These are phyloP conservation scores for Phymastichus coffea DNA, from an alignment of 1,140 invertebrate genomes.

Conservation along the genomic window DNA sequence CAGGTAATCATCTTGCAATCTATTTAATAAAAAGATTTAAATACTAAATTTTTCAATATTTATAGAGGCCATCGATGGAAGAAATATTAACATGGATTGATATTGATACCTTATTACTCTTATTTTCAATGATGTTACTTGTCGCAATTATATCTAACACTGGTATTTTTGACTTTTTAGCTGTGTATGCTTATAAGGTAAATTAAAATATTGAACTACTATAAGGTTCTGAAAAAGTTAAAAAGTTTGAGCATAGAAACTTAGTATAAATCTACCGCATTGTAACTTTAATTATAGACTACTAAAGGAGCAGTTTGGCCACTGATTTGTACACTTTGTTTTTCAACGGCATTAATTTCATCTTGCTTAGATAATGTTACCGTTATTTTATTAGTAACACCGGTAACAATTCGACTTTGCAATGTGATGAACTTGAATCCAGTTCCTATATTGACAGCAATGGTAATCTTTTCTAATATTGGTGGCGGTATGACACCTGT, in stretches of 20 bases:
- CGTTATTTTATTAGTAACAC: conserved; percentile 82
- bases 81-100: conserved; percentile 86
- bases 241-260: too few relatives aligned
- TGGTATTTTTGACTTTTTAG: conserved; percentile 83
- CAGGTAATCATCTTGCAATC: conserved; percentile 54
- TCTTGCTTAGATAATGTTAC: conserved; percentile 89
- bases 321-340: conserved; percentile 75
- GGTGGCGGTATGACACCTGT: conserved; percentile 84
- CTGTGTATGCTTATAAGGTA: conserved; percentile 77
- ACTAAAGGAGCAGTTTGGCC: conserved; percentile 83
- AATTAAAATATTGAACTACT: too few relatives aligned
- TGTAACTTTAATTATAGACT: conserved; percentile 59
- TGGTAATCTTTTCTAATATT: conserved; percentile 85
- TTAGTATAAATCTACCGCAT: too few relatives aligned
- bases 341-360: conserved; percentile 79
- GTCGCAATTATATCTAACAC: conserved; percentile 86
- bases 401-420: conserved; percentile 85
- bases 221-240: too few relatives aligned
- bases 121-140: conserved; percentile 93
- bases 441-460: conserved; percentile 76
- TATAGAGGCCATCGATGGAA: conserved; percentile 67
- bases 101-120: conserved; percentile 79
- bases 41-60: not conserved
- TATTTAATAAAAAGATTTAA: not conserved
- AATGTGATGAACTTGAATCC: conserved; percentile 88